Conservation (phyloP, 2,113 vertebrate species). For the Cyphomyrus discorhynchus region DNA sequence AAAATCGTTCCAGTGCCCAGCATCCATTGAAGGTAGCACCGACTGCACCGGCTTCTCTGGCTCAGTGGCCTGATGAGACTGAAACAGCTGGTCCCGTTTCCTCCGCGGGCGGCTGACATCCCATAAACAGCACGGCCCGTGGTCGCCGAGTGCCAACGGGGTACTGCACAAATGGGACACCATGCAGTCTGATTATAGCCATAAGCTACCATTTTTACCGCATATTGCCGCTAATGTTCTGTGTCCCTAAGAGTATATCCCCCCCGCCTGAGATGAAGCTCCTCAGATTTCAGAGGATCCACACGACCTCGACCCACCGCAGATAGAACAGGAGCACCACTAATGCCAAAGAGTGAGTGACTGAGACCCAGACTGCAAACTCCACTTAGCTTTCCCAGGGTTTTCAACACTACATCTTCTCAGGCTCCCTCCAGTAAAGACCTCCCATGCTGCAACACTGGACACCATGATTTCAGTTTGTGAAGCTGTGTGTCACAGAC, state of each 20-base stretch:
- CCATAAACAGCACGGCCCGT: not conserved
- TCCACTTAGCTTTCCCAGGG: not conserved
- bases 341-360: not conserved
- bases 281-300: not conserved
- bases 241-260: not conserved
- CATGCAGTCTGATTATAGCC: constrained; percentile 14
- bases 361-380: not conserved
- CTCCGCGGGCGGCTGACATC: not conserved
- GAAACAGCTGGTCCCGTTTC: not conserved
- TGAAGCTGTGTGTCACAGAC: not conserved
- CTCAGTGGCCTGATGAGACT: not conserved
- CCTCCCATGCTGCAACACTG: not conserved
- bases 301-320: not conserved
- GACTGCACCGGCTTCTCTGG: not conserved
- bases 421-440: not conserved
- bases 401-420: not conserved
- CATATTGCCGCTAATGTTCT: not conserved
- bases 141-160: not conserved
- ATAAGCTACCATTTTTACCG: not conserved
- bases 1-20: not conserved
- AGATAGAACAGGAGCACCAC: not conserved
- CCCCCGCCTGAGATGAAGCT: not conserved
- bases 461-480: not conserved
- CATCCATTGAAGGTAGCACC: not conserved
- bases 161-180: not conserved